phyloP scores from a whole-genome alignment of 2,888 invertebrate genomes.

The Tachina fera region DNA sequence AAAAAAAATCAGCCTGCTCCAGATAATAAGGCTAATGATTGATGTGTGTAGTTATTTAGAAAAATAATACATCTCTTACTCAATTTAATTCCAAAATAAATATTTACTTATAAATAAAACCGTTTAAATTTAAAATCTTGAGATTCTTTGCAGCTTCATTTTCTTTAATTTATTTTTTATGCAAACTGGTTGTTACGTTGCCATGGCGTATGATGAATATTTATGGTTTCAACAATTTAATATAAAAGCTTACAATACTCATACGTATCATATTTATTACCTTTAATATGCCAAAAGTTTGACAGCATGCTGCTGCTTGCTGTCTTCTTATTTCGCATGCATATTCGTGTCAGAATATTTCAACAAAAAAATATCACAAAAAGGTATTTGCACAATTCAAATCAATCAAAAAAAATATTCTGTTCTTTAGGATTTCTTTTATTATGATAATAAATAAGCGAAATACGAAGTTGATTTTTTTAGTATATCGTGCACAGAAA shows the following conservation, averaged over 20 bases:
- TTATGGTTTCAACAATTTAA: conserved; percentile 20
- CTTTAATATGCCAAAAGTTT: neutral
- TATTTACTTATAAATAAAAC: too few relatives aligned
- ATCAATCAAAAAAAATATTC: conserved; percentile 44
- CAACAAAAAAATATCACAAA: conserved; percentile 4
- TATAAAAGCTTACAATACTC: conserved; percentile 20
- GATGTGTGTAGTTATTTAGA: too few relatives aligned
- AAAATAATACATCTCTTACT: too few relatives aligned
- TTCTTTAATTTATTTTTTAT: too few relatives aligned
- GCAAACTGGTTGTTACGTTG: conserved; percentile 21
- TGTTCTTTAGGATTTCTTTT: conserved; percentile 16
- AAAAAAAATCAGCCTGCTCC: too few relatives aligned
- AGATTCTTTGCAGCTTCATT: neutral
- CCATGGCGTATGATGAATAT: conserved; percentile 39
- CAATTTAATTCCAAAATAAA: too few relatives aligned
- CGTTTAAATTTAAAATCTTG: too few relatives aligned
- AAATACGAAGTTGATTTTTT: neutral
- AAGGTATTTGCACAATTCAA: conserved; percentile 23
- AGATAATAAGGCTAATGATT: too few relatives aligned
- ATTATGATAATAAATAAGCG: conserved; percentile 19
- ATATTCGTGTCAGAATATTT: neutral
- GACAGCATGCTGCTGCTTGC: neutral
- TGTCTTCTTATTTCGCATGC: neutral
- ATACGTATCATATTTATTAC: conserved; percentile 21
- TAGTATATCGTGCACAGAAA: neutral